phyloP scores from a whole-genome alignment of 2,113 vertebrate species.

The Heloderma charlesbogerti region DNA sequence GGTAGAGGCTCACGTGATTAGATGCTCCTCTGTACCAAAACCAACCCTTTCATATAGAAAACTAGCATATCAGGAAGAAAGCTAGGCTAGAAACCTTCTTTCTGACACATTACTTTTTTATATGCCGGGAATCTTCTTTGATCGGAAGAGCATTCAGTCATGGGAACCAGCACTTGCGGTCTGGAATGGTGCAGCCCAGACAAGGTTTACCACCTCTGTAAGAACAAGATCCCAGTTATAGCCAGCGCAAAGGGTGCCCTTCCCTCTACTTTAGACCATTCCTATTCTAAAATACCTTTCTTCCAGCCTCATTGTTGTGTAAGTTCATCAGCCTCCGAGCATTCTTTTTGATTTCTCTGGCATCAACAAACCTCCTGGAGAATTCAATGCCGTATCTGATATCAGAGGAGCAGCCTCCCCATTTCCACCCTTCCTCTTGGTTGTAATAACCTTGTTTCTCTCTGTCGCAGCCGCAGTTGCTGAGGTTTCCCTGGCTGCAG shows the following conservation, averaged over 20 bases:
- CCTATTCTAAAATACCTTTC: conserved; percentile 88
- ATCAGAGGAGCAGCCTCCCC: conserved; percentile 98
- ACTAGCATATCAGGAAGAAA: not conserved
- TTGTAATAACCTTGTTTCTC: conserved; percentile 98
- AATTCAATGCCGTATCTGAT: conserved; percentile 97
- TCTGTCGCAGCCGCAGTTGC: conserved; percentile 96
- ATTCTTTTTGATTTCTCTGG: conserved; percentile 97
- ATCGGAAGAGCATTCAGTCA: not conserved
- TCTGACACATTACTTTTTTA: not conserved
- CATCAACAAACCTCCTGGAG: conserved; percentile 96
- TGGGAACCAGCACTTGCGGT: no score
- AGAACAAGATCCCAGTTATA: not conserved
- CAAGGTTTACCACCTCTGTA: not conserved
- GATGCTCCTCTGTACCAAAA: not conserved
- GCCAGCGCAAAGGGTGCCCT: conserved; percentile 48
- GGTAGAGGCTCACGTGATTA: not conserved
- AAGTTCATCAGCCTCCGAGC: conserved; percentile 97
- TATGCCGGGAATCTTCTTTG: not conserved
- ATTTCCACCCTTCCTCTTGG: conserved; percentile 98
- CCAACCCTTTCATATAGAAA: not conserved
- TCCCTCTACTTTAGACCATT: conserved; percentile 35
- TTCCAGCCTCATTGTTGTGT: conserved; percentile 97
- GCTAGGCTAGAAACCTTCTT: not conserved
- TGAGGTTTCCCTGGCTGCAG: conserved; percentile 98
- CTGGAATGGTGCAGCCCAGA: not conserved